Base-by-base conservation (phyloP, 2,888 invertebrate species). In the Epinotia ramella region DNA sequence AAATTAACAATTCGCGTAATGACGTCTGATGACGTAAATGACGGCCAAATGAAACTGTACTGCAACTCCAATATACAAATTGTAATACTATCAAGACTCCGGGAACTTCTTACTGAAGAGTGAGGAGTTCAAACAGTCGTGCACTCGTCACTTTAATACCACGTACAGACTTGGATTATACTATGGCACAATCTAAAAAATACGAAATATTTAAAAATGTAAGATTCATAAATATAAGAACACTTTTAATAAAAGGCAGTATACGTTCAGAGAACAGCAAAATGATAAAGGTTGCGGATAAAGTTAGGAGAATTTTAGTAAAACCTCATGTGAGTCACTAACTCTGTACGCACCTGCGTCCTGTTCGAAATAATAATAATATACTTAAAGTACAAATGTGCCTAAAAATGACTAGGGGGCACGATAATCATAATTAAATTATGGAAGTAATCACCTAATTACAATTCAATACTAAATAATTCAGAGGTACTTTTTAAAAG, bases 181-280 rank as follows among this genome's bases (percentile, higher is more conserved):
- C 20, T 84, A 85, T 86, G 84, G 86, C 86, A 85, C 86, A 77
- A 79, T 83, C 71, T 72, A 81, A 83, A 82, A 79, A 78, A 73
- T 80, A 80, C 60, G 79, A 69, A 77, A 6, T 53, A 53, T 53
- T 76, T 73, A n/a, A 64, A 77, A 76, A 77, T 73, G 49, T 69
- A 79, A 70, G 73, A 78, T 68, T 70, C 74, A 76, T 75, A 71
- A 67, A 73, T 77, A 64, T 75, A 73, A 81, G 79, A 81, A 80
- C 80, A 80, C 79, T 76, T n/a, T n/a, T 66, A 49, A 69, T 74
- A 33, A 73, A 79, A 80, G 80, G 80, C 82, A 79, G 79, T 70
- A 73, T 71, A 67, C 49, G 60, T 77, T 73, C 76, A 60, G 62
- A 72, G 77, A 77, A 78, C 67, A 69, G 53, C 46, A 56, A 53